These are phyloP conservation scores for Aurelia aurita complex sp. Pacific DNA, from an alignment of 30 jellyfish, hydroid and myxozoan species.

Conservation along the genomic window DNA sequence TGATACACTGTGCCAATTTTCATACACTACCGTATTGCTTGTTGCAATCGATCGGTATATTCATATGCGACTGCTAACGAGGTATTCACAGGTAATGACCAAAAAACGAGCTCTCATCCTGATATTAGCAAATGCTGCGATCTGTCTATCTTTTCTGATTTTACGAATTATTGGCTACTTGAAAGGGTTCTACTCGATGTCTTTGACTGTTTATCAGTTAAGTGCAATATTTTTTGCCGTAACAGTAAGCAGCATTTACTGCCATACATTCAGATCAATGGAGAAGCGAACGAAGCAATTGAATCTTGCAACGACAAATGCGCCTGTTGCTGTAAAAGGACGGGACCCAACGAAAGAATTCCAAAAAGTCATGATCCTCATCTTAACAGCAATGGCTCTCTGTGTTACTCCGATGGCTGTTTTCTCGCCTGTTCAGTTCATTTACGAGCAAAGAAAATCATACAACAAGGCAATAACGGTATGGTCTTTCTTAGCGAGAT, in stretches of 20 bases:
- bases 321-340: background rate
- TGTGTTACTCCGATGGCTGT: conserved; percentile 21
- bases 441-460: background rate
- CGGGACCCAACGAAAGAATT: conserved; percentile 39
- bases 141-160: background rate
- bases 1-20: conserved; percentile 36
- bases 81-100: conserved; percentile 33
- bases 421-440: conserved; percentile 2
- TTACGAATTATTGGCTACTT: background rate
- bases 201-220: background rate
- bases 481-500: conserved; percentile 11
- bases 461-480: background rate
- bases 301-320: background rate
- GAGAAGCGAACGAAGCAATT: conserved; percentile 19
- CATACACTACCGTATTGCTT: conserved; percentile 1
- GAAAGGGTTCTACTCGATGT: background rate
- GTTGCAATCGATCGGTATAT: conserved; percentile 51
- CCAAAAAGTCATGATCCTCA: conserved; percentile 18
- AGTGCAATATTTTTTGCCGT: conserved; percentile 7
- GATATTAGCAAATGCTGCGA: conserved; percentile 5
- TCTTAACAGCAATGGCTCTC: background rate
- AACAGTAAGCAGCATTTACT: conserved; percentile 21
- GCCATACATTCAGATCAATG: conserved; percentile 31
- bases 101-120: conserved; percentile 17
- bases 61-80: conserved; percentile 44